Conservation (phyloP, 2,888 invertebrate species). For the Doris montereyensis region DNA sequence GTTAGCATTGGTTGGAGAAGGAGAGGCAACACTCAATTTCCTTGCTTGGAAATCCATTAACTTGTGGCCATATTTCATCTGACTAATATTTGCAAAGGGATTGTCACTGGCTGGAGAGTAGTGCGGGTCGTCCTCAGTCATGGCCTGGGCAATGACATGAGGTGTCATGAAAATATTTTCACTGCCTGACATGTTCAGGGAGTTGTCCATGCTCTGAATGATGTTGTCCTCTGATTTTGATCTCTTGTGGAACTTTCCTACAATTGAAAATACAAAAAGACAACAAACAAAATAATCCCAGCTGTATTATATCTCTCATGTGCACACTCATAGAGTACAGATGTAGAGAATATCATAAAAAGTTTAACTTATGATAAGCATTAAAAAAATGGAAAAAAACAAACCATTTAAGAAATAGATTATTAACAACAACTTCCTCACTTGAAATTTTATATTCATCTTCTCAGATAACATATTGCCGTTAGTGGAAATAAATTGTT, state of each 20-base stretch:
- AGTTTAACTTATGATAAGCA: too few relatives aligned
- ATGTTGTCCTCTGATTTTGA: constrained; percentile 67
- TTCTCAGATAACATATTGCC: too few relatives aligned
- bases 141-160: constrained; percentile 80
- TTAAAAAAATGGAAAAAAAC: too few relatives aligned
- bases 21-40: constrained; percentile 46
- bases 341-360: too few relatives aligned
- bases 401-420: too few relatives aligned
- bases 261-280: neutral
- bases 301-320: too few relatives aligned
- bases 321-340: too few relatives aligned
- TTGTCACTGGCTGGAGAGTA: constrained; percentile 68
- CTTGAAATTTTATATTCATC: too few relatives aligned
- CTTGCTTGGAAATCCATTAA: constrained; percentile 55
- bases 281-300: neutral
- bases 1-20: constrained; percentile 9
- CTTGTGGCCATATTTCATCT: constrained; percentile 64
- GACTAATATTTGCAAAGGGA: constrained; percentile 65
- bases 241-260: constrained; percentile 52
- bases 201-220: constrained; percentile 56
- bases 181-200: constrained; percentile 3
- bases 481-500: too few relatives aligned
- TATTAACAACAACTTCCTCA: too few relatives aligned
- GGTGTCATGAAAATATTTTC: constrained; percentile 73
- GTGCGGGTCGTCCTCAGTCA: constrained; percentile 78